These are phyloP conservation scores for Marmota monax DNA, from an alignment of 2,113 vertebrate species.

Conservation along the genomic window DNA sequence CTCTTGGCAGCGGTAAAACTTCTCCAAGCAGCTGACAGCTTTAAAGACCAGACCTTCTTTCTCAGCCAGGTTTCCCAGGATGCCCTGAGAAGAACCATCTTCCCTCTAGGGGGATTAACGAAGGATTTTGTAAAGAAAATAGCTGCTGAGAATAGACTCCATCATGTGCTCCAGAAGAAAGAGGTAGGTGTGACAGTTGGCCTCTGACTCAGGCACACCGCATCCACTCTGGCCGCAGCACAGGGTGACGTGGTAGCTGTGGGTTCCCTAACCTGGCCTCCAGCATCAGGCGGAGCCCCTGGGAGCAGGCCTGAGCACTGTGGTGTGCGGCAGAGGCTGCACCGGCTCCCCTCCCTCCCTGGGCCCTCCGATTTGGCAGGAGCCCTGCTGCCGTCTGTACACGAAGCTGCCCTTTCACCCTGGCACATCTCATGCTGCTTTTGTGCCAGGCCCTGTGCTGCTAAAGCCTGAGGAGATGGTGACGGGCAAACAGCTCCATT, in stretches of 20 bases:
- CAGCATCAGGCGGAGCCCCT: not conserved
- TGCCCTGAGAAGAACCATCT: conserved; percentile 93
- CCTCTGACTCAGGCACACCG: not conserved
- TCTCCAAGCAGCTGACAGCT: conserved; percentile 92
- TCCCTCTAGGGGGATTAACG: conserved; percentile 96
- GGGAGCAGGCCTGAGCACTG: not conserved
- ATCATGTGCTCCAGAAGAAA: conserved; percentile 96
- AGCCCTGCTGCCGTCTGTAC: no score
- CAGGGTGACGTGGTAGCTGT: no score
- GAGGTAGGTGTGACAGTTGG: conserved; percentile 87
- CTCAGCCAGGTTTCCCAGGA: conserved; percentile 97
- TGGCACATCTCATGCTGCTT: not conserved
- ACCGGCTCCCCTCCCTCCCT: not conserved
- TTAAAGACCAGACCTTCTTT: conserved; percentile 99
- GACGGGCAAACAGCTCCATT: accelerated
- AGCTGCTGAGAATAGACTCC: conserved; percentile 93
- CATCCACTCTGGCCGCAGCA: accelerated
- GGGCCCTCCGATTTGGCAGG: no score
- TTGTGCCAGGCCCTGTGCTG: not conserved
- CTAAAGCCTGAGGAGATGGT: not conserved
- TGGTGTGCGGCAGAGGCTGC: not conserved
- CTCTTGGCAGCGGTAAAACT: conserved; percentile 91
- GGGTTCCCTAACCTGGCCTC: not conserved
- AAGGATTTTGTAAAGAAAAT: conserved; percentile 97
- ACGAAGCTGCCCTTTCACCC: accelerated